Base-by-base conservation (phyloP, 2,888 invertebrate genomes). In the Dryocosmus kuriphilus region DNA sequence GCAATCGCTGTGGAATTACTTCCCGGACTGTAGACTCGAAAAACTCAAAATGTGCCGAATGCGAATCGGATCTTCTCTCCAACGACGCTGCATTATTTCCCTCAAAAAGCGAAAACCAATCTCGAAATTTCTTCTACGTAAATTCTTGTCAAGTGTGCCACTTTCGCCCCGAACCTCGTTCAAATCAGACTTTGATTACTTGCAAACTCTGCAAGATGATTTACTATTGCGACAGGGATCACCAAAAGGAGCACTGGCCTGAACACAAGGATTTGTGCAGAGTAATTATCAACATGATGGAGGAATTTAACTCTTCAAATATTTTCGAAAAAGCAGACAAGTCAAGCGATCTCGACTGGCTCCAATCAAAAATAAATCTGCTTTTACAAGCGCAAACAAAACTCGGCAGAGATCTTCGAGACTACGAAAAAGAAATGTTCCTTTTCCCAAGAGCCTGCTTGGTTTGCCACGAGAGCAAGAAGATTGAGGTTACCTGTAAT, bases 141-240 rank as follows among this genome's bases (percentile, higher is more conserved):
- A 90, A 90, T 76, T 86, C 85, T 16, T 91, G 91, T 81, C 91
- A 91, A 61, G 88, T 91, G 60, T 91, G 91, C 38, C 38, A 38
- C 14, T 38, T 38, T 38, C 38, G 38, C 4, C 38, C 11, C 11
- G 14, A 38, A 14, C 38, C 38, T 80, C 90, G 90, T 80, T 32
- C n/a, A 7, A 22, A 30, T 2, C 38, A 63, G 16, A 24, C 32
- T 6, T 22, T 22, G 11, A 11, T 65, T 14, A 82, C 77, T 9
- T 90, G 89, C 57, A 80, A 85, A 57, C 80, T 79, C 38, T 90
- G 90, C 77, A 83, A 80, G 63, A 85, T 86, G 83, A 89, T 89
- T 30, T 81, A 84, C 19, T 90, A 89, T 74, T 90, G 89, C 57
- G 76, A 82, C 22, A 82, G 80, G 6, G 79, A 85, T 2, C 89